These are phyloP conservation scores for Drosophila kuntzei DNA, from an alignment of 2,888 invertebrate species.

Conservation along the genomic window DNA sequence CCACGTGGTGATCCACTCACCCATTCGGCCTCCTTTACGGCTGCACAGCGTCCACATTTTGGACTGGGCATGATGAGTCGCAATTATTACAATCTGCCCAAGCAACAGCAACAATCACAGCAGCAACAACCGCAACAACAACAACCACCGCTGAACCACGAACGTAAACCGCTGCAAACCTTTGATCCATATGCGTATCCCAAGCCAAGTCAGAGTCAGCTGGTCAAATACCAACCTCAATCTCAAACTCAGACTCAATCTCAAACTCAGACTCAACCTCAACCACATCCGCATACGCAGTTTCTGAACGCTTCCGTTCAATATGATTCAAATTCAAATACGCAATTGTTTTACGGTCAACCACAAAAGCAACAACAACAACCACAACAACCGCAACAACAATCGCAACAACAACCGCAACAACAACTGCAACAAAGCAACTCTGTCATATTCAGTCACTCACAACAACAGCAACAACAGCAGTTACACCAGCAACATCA, in stretches of 20 bases:
- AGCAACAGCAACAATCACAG: conserved; percentile 54
- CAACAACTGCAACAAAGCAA: conserved; percentile 79
- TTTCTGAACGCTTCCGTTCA: conserved; percentile 71
- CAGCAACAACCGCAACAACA: conserved; percentile 52
- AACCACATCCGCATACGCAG: conserved; percentile 79
- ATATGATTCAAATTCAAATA: too few relatives aligned
- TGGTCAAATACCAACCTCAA: conserved; percentile 60
- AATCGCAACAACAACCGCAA: conserved; percentile 46
- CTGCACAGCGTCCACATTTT: conserved; percentile 73
- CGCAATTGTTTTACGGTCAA: too few relatives aligned
- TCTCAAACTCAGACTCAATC: neutral
- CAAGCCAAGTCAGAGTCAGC: conserved; percentile 76
- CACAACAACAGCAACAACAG: conserved; percentile 63
- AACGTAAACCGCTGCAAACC: conserved; percentile 82
- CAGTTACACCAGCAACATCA: conserved; percentile 57
- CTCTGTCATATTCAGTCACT: conserved; percentile 81
- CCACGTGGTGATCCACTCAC: conserved; percentile 68
- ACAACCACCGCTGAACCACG: conserved; percentile 58
- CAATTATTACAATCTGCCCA: conserved; percentile 71
- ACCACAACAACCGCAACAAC: conserved; percentile 54
- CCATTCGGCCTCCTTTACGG: conserved; percentile 83
- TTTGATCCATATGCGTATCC: conserved; percentile 84
- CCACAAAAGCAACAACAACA: too few relatives aligned
- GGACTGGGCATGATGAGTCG: conserved; percentile 75
- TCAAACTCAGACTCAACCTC: conserved; percentile 12